A percentile compares a stretch with the other conserved stretches of the same genome.
Conservation (phyloP, 2,797 vertebrate species). For the Leptatherina wallacei region DNA sequence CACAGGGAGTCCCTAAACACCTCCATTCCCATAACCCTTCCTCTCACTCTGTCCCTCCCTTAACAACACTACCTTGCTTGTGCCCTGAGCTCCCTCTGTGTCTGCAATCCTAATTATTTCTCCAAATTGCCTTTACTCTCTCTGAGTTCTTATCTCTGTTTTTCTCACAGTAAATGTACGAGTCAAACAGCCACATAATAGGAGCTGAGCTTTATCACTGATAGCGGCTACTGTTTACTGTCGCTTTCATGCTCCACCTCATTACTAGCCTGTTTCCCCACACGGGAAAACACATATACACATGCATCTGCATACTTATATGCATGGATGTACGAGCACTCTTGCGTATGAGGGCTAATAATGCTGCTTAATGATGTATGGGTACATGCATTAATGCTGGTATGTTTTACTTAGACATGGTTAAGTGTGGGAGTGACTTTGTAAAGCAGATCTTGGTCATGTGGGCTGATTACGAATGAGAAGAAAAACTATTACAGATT, state of each 20-base stretch:
- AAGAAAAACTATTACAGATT: conserved; percentile 44
- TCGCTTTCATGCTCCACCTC: conserved; percentile 66
- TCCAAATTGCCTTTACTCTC: conserved; percentile 39
- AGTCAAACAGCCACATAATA: conserved; percentile 65
- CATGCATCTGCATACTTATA: conserved; percentile 36
- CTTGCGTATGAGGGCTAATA: conserved; percentile 12
- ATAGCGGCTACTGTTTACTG: conserved; percentile 67
- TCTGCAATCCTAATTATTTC: conserved; percentile 33
- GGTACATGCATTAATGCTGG: conserved; percentile 33
- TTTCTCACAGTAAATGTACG: conserved; percentile 76
- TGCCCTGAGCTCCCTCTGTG: conserved; percentile 6
- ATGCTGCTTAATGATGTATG: conserved; percentile 19
- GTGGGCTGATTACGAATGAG: conserved; percentile 56
- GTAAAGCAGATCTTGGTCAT: conserved; percentile 40
- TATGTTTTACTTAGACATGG: conserved; percentile 9
- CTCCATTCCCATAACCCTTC: conserved; percentile 72
- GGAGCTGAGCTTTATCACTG: conserved; percentile 60
- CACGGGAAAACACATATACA: conserved; percentile 37
- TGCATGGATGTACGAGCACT: conserved; percentile 7
- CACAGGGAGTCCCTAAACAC: conserved; percentile 70
- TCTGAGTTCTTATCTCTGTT: conserved; percentile 63
- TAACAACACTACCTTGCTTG: conserved; percentile 26
- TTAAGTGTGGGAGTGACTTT: conserved; percentile 29
- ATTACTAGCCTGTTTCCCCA: conserved; percentile 66
- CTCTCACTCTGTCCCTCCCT: conserved; percentile 16